Evolutionary conservation across 2,113 vertebrate genomes (phyloP).

Genomic region (Todiramphus saurophagus): DNA sequence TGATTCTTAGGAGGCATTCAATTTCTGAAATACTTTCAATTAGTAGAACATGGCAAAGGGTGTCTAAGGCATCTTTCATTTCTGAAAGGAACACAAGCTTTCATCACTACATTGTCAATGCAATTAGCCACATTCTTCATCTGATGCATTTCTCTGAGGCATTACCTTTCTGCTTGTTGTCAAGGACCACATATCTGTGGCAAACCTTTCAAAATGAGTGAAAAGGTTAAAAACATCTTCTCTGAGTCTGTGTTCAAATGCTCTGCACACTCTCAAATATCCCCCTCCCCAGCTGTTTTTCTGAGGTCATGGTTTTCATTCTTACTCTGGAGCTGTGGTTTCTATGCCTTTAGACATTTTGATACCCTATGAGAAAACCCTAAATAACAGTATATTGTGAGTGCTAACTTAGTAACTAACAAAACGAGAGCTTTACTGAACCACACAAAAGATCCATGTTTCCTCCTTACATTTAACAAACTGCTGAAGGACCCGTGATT

Average conservation of each 20-base stretch:
- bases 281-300: not conserved
- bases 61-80: not conserved
- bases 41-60: not conserved
- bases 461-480: constrained; percentile 6
- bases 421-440: constrained; percentile 8
- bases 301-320: not conserved
- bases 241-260: not conserved
- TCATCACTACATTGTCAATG: constrained; percentile 10
- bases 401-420: not conserved
- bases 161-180: not conserved
- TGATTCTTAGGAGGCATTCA: not conserved
- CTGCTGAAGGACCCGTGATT: constrained; percentile 34
- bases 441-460: constrained; percentile 31
- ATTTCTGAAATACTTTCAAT: not conserved
- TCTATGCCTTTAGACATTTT: not conserved
- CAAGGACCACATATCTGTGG: not conserved
- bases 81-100: constrained; percentile 1
- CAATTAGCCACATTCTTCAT: not conserved
- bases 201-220: constrained; percentile 38
- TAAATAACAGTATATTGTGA: not conserved
- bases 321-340: not conserved
- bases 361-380: not conserved
- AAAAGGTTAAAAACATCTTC: constrained; percentile 28
- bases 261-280: not conserved
- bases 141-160: not conserved